These are phyloP conservation scores for Helicorthomorpha holstii DNA, from an alignment of 1,140 invertebrate genomes.

Conservation along the genomic window DNA sequence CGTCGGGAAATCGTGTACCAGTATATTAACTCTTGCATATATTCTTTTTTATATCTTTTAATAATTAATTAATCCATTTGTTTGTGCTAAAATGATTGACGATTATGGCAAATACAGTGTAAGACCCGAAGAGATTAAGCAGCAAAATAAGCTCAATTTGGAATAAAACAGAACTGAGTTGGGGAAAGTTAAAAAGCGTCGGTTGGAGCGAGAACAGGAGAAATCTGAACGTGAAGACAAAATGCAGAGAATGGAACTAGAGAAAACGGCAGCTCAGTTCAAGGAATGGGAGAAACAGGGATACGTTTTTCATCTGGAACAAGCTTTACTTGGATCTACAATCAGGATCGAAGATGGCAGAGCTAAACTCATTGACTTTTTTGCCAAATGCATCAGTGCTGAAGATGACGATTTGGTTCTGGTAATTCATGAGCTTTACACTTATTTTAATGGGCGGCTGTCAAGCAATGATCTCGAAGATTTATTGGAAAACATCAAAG, in stretches of 20 bases:
- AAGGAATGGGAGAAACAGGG: constrained; percentile 87
- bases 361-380: constrained; percentile 93
- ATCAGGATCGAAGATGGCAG: constrained; percentile 90
- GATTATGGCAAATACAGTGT: no score
- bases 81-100: no score
- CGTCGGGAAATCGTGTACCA: no score
- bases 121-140: constrained; percentile 64
- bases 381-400: constrained; percentile 88
- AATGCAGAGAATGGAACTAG: constrained; percentile 64
- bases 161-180: constrained; percentile 63
- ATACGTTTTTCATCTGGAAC: constrained; percentile 78
- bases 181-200: constrained; percentile 65
- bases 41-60: no score
- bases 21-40: no score
- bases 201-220: constrained; percentile 75
- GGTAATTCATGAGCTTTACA: constrained; percentile 96
- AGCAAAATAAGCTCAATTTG: constrained; percentile 64
- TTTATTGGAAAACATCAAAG: constrained; percentile 87
- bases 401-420: constrained; percentile 80
- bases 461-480: constrained; percentile 89
- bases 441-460: constrained; percentile 81
- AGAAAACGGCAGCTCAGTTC: constrained; percentile 87
- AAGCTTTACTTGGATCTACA: constrained; percentile 48
- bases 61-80: no score
- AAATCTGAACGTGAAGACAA: constrained; percentile 77